Evolutionary conservation across 1,140 invertebrate species (phyloP).

Genomic region (Listronotus oregonensis): DNA sequence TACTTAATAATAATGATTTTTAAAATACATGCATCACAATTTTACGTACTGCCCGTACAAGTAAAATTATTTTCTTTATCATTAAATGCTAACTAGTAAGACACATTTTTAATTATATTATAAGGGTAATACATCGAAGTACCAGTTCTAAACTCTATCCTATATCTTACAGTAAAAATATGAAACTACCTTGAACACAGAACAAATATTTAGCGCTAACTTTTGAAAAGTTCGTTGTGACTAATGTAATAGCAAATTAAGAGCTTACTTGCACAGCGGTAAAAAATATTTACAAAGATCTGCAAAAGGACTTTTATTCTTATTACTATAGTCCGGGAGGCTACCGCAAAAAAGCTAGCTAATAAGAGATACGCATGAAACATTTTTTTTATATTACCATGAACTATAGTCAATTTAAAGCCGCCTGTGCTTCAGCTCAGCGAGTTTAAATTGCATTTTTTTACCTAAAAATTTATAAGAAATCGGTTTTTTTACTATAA

Average conservation of each 20-base stretch:
- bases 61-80: conserved; percentile 37
- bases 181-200: conserved; percentile 38
- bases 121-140: conserved; percentile 49
- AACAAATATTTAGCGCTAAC: conserved; percentile 41
- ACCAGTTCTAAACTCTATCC: conserved; percentile 44
- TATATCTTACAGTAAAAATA: conserved; percentile 44
- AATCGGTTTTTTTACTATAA: too few species aligned
- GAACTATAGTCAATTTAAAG: too few species aligned
- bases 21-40: conserved; percentile 53
- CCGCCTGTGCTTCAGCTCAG: too few species aligned
- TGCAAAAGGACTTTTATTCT: too few species aligned
- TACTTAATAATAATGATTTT: conserved; percentile 43
- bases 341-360: too few species aligned
- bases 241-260: background rate
- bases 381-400: too few species aligned
- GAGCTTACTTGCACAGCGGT: background rate
- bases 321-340: too few species aligned
- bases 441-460: too few species aligned
- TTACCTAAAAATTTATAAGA: too few species aligned
- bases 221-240: conserved; percentile 12
- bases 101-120: conserved; percentile 47
- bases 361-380: too few species aligned
- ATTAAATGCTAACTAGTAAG: conserved; percentile 52
- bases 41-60: conserved; percentile 45
- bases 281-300: background rate